Evolutionary conservation across 2,888 invertebrate species (phyloP), one percentile per base, ranked within the genome.

Genomic region (Drosophila leonis): DNA sequence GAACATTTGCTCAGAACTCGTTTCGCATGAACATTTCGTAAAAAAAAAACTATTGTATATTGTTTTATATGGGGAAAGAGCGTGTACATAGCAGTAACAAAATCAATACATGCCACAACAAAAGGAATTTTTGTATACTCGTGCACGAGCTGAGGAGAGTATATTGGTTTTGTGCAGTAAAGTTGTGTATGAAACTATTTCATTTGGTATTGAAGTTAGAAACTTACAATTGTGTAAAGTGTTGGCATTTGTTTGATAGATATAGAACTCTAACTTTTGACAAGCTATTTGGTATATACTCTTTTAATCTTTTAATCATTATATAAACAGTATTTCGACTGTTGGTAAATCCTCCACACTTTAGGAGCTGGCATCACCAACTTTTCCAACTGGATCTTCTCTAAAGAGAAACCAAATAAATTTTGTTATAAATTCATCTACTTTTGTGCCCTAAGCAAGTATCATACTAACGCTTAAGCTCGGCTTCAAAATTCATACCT

Each of bases 81-180:
- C 18, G 18, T n/a, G 18, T 29, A 6, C n/a, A 12, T 12, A 18
- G n/a, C 29, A 18, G 12, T 18, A 15, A 12, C 18, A 56, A 56
- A 78, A 64, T 67, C 68, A 62, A 76, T 71, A 65, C 44, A 35
- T 44, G 37, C 24, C 74, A 49, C n/a, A 39, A 33, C 31, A 49
- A 13, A 49, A 18, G 1, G 12, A 18, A 18, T 31, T 48, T 31
- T 29, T 49, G 31, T n/a, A 29, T n/a, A 10, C n/a, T n/a, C 5
- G 10, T 48, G 27, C 10, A n/a, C 1, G 18, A 12, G 13, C 13
- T 49, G 31, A 13, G 4, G 12, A 18, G 18, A 33, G 49, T 33
- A 49, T 49, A 49, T 46, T 39, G 1, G 7, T 35, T 35, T 13
- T 35, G 13, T 35, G 13, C 7, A 31, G 29, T 31, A 7, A 29